Percentiles rank a stretch among this genome's conserved stretches.
Evolutionary conservation across 2,888 invertebrate species (phyloP).

Genomic region (Tipula lateralis): DNA sequence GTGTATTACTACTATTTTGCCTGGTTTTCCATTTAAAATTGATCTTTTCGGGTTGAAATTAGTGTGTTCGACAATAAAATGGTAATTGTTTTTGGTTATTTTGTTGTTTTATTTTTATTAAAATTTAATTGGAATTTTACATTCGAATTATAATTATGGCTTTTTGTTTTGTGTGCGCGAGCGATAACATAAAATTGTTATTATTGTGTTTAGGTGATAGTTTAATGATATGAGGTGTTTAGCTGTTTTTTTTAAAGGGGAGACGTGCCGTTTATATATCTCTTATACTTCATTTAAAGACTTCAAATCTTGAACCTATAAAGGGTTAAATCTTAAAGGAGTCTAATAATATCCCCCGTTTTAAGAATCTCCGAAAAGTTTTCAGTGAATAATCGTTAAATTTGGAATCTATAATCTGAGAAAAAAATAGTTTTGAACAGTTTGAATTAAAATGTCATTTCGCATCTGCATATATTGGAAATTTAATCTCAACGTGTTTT

Average conservation of each 20-base stretch:
- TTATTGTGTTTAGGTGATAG: neutral
- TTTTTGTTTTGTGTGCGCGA: neutral
- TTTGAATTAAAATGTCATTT: too few species aligned
- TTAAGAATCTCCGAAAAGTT: too few species aligned
- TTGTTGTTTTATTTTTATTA: neutral
- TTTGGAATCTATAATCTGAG: too few species aligned
- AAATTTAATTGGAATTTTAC: slow-evolving; percentile 13
- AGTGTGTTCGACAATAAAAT: neutral
- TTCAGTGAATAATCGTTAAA: too few species aligned
- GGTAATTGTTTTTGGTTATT: neutral
- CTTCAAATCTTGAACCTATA: too few species aligned
- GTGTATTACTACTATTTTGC: slow-evolving; percentile 15
- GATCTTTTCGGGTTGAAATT: slow-evolving; percentile 19
- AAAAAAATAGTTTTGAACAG: too few species aligned
- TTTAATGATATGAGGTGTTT: slow-evolving; percentile 13
- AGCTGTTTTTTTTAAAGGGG: neutral
- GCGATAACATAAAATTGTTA: slow-evolving; percentile 6
- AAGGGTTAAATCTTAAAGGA: too few species aligned
- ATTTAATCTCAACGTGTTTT: too few species aligned
- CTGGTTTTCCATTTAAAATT: neutral
- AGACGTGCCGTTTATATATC: neutral
- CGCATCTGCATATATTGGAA: too few species aligned
- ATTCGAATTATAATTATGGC: neutral
- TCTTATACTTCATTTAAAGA: too few species aligned
- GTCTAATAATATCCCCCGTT: too few species aligned